phyloP scores from a whole-genome alignment of 1,140 invertebrate species.

The Rhynchophorus ferrugineus region DNA sequence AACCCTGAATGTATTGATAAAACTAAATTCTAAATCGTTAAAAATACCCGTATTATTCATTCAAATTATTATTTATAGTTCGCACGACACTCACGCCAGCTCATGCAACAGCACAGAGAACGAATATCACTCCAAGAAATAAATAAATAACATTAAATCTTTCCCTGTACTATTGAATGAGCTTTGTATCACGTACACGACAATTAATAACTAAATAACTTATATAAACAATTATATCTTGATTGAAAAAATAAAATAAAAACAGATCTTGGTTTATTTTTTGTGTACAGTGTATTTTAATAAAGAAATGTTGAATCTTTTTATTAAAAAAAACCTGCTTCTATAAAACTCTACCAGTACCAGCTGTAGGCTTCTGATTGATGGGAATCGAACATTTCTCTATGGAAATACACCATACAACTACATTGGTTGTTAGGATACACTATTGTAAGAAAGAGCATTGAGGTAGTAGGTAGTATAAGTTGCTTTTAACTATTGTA shows the following conservation, averaged over 20 bases:
- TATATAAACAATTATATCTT: neutral
- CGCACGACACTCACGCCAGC: neutral
- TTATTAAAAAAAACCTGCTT: too few species aligned
- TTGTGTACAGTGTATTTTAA: neutral
- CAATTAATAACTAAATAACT: conserved; percentile 3
- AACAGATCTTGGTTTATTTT: conserved; percentile 1
- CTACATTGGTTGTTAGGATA: too few species aligned
- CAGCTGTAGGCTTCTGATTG: too few species aligned
- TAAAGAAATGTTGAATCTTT: too few species aligned
- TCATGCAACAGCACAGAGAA: neutral
- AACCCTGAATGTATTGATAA: conserved; percentile 20
- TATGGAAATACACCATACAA: too few species aligned
- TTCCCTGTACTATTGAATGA: conserved; percentile 1
- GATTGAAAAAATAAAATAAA: neutral
- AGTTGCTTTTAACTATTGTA: conserved; percentile 2
- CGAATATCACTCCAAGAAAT: neutral
- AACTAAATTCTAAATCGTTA: neutral
- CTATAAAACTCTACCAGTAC: too few species aligned
- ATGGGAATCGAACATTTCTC: too few species aligned
- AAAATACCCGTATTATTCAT: conserved; percentile 6
- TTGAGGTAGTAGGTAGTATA: conserved; percentile 24
- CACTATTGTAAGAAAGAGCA: conserved; percentile 7
- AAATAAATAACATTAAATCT: neutral
- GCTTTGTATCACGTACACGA: neutral
- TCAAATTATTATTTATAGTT: too few species aligned